Evolutionary conservation across 2,113 vertebrate species (phyloP).

Genomic region (Eclectus roratus): DNA sequence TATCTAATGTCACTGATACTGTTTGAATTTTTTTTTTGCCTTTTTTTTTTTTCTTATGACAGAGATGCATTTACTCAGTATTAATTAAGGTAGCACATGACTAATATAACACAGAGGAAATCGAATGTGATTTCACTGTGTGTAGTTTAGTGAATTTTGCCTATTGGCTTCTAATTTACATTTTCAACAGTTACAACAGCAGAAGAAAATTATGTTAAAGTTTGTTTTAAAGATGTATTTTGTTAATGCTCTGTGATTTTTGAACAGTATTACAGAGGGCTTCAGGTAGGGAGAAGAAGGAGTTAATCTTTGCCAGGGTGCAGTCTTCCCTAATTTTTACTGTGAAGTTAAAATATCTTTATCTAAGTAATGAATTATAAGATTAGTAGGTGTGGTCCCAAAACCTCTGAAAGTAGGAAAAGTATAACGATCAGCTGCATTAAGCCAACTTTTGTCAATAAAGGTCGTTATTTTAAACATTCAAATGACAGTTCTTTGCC

Average conservation of each 20-base stretch:
- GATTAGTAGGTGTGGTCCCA: background rate
- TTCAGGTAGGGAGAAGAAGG: background rate
- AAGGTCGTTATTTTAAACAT: background rate
- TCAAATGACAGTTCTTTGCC: background rate
- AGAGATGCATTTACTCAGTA: background rate
- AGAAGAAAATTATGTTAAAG: background rate
- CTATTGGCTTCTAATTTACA: background rate
- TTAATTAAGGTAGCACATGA: constrained; percentile 6
- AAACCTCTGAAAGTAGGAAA: background rate
- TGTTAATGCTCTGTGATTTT: background rate
- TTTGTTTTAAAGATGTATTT: background rate
- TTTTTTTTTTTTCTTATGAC: background rate
- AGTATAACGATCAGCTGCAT: background rate
- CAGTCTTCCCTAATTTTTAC: background rate
- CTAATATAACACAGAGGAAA: background rate
- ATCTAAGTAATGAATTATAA: background rate
- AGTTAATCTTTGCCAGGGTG: background rate
- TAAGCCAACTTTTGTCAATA: background rate
- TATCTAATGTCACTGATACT: background rate
- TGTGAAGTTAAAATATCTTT: background rate
- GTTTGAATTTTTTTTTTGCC: background rate
- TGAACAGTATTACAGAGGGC: background rate
- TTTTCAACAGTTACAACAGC: background rate
- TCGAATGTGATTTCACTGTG: background rate
- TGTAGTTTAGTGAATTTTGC: background rate